Evolutionary conservation across 2,797 vertebrate species (phyloP), one percentile per base, ranked within the genome.

Genomic region (Phoxinus dragarum): DNA sequence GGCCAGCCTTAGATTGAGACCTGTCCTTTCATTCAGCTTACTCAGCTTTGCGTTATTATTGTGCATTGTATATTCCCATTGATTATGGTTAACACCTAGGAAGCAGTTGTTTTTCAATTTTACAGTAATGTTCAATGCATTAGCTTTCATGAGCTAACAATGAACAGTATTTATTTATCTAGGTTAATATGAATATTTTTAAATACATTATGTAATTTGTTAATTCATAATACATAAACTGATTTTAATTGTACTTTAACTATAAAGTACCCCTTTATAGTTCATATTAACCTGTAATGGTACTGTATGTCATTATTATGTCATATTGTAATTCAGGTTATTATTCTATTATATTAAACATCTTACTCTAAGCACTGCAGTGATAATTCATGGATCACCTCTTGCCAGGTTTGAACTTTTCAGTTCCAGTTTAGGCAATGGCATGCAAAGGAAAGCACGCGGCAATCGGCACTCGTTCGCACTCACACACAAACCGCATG

Each of bases 11-110:
- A 16, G 52, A 77, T 84, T 54, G 61, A 68, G 61, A 81, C 74
- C 68, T 82, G 74, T 88, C 74, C 74, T 82, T 74, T 82, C 81
- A 85, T 75, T n/a, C 74, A 1, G 42, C 74, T 79, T 21, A 82
- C 81, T 27, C 75, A 2, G 54, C 80, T 82, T 27, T 84, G 49
- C 64, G 27, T 27, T 27, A 23, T 49, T 23, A 31, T 59, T 79
- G 42, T 76, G 71, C 44, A 7, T 54, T 69, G 21, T 16, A n/a
- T 52, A 23, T 66, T 11, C 21, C 9, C 4, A 34, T 21, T 44
- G 38, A 40, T 64, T 61, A 17, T 59, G 8, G 38, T 27, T 21
- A 78, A 19, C 44, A 19, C 27, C 1, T 16, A 31, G 61, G 27
- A 27, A 34, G 5, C 27, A 66, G 27, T 74, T 68, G 9, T 68